These are phyloP conservation scores for Liposcelis brunnea DNA, from an alignment of 2,888 invertebrate genomes.

Conservation along the genomic window DNA sequence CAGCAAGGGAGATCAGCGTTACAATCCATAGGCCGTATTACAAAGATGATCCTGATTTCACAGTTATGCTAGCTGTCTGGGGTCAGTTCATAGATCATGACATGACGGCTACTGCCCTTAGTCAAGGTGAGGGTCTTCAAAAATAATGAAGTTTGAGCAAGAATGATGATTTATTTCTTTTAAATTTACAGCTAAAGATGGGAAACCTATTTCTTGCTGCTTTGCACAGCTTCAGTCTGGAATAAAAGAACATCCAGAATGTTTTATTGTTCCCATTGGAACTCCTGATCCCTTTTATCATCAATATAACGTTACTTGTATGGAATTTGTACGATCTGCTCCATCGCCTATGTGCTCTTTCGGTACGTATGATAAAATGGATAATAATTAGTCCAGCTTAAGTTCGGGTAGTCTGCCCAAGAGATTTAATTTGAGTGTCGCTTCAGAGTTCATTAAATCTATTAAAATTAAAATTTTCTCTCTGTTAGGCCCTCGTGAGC, in stretches of 20 bases:
- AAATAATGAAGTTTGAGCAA: too few relatives aligned
- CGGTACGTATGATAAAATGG: constrained; percentile 37
- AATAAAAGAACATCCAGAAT: constrained; percentile 46
- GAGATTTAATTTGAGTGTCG: too few relatives aligned
- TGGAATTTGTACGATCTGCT: constrained; percentile 73
- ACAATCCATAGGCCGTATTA: constrained; percentile 56
- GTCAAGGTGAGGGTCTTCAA: constrained; percentile 40
- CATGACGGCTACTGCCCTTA: constrained; percentile 66
- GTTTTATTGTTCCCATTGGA: constrained; percentile 53
- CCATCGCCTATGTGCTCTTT: constrained; percentile 59
- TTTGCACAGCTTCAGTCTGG: constrained; percentile 18
- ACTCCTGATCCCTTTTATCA: constrained; percentile 51
- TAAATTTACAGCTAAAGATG: constrained; percentile 35
- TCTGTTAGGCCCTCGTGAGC: constrained; percentile 39
- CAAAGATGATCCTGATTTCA: constrained; percentile 54
- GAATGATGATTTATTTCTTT: constrained; percentile 3
- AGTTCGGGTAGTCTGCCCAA: too few relatives aligned
- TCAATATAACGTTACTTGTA: constrained; percentile 49
- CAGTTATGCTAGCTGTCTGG: constrained; percentile 73
- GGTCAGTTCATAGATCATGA: constrained; percentile 82
- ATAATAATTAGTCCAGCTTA: too few relatives aligned
- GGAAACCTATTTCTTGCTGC: constrained; percentile 56
- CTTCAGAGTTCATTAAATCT: too few relatives aligned
- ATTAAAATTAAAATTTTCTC: too few relatives aligned
- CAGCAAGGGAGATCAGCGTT: constrained; percentile 56